A percentile compares a stretch with the other conserved stretches of the same genome.
These are phyloP conservation scores for Odontamblyopus lacepedii DNA, from an alignment of 2,797 vertebrate genomes.

Conservation along the genomic window DNA sequence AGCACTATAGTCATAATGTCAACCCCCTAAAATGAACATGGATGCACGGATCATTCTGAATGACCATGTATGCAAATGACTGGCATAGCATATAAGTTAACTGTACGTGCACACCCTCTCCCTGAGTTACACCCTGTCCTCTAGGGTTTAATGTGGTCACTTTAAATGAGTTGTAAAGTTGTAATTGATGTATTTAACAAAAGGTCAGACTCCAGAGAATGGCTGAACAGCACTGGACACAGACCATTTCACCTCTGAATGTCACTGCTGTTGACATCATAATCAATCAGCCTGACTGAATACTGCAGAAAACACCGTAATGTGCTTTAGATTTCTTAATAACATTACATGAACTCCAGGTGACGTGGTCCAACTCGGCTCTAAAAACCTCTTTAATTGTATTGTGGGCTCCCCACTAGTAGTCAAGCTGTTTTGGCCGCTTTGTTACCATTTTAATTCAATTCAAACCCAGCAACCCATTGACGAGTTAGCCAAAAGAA, in stretches of 20 bases:
- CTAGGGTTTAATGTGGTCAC: conserved; percentile 16
- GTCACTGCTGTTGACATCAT: conserved; percentile 50
- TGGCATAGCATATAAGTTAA: conserved; percentile 3
- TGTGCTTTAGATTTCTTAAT: conserved; percentile 33
- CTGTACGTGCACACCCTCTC: neutral
- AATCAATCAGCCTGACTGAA: conserved; percentile 62
- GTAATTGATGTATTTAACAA: conserved; percentile 66
- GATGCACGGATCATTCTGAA: conserved; percentile 34
- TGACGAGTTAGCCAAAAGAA: conserved; percentile 46
- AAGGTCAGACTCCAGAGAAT: conserved; percentile 67
- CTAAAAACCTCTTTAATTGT: neutral
- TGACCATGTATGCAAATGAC: conserved; percentile 26
- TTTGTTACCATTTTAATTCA: conserved; percentile 32
- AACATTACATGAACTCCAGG: conserved; percentile 10
- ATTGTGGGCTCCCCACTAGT: neutral
- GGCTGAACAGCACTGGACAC: conserved; percentile 51
- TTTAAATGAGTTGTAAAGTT: conserved; percentile 51
- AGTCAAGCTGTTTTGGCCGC: conserved; percentile 12
- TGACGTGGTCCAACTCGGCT: neutral
- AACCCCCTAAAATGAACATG: neutral
- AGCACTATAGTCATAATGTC: neutral
- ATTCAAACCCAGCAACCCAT: conserved; percentile 39
- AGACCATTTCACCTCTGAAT: conserved; percentile 54
- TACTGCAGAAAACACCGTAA: conserved; percentile 37
- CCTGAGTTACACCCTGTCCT: conserved; percentile 15